Evolutionary conservation across 37 sponge, comb jelly and placozoan genomes (phyloP), one percentile per base, ranked within the genome.

Genomic region (Aphrocallistes beatrix): DNA sequence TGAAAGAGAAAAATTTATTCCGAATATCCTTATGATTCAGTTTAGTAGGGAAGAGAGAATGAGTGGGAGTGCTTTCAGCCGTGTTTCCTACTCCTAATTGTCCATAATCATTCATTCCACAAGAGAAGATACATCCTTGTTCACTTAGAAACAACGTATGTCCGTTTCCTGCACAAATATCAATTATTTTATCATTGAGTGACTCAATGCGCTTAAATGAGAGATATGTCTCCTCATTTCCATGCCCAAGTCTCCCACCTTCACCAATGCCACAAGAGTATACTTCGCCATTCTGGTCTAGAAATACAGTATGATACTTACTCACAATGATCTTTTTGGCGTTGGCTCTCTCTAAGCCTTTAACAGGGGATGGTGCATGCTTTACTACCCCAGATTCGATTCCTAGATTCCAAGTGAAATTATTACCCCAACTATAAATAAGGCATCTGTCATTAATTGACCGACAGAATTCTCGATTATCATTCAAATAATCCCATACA

Each of bases 171-270:
- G 75, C 75, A 32, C 28, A 60, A 60, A 60, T 60, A 19, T 60
- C 75, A 13, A 60, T 60, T 60, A 60, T 60, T 6, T 60, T 60
- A 8, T 60, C 75, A 60, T 30, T 8, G 75, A 60, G 75, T 60
- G 85, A 60, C 50, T 84, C 81, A 3, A 39, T 49, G 17, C 85
- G 37, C 0, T 21, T 13, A 19, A 60, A 60, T 13, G 75, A 60
- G 3, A 60, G 75, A 60, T 60, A 13, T 30, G 93, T 91, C 19
- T 89, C 86, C 81, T 95, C 94, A 83, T 89, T 86, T 25, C 92
- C 96, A 85, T 94, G 92, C 3, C 99, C 99, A 9, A 98, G 91
- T 40, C 99, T 85, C 0, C 97, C 96, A 38, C 99, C 99, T 21
- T 81, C 39, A 0, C 99, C 99, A 85, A 90, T 90, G 25, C 99